Conservation (phyloP, 2,113 vertebrate genomes). For the Notothenia coriiceps region DNA sequence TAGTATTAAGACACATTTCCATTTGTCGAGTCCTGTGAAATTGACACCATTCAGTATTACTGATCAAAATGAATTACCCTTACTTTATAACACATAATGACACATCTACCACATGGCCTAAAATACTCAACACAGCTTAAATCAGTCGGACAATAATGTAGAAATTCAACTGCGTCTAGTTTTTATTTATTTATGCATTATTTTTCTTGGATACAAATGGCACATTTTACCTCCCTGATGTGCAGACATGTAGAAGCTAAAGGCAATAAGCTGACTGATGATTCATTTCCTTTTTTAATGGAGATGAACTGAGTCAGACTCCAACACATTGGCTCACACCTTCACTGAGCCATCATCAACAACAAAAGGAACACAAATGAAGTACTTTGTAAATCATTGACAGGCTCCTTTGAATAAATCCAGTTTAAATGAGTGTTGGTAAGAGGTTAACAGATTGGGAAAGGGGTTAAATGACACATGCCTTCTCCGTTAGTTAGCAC, state of each 20-base stretch:
- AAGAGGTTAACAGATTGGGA: constrained; percentile 5
- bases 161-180: not conserved
- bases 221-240: not conserved
- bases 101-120: not conserved
- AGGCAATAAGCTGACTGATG: not conserved
- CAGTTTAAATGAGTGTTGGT: constrained; percentile 5
- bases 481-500: constrained; percentile 15
- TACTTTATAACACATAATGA: not conserved
- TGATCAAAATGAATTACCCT: not conserved
- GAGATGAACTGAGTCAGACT: not conserved
- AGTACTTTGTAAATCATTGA: not conserved
- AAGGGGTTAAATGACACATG: constrained; percentile 19
- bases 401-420: not conserved
- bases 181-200: no score
- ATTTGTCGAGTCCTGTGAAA: not conserved
- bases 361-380: not conserved
- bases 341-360: not conserved
- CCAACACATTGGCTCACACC: constrained; percentile 4
- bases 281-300: not conserved
- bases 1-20: not conserved
- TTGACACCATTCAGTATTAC: not conserved
- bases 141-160: not conserved
- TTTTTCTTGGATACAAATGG: no score
- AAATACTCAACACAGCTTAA: not conserved
- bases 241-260: not conserved